These are phyloP conservation scores for Philereme transversata DNA, from an alignment of 2,888 invertebrate genomes.

Conservation along the genomic window DNA sequence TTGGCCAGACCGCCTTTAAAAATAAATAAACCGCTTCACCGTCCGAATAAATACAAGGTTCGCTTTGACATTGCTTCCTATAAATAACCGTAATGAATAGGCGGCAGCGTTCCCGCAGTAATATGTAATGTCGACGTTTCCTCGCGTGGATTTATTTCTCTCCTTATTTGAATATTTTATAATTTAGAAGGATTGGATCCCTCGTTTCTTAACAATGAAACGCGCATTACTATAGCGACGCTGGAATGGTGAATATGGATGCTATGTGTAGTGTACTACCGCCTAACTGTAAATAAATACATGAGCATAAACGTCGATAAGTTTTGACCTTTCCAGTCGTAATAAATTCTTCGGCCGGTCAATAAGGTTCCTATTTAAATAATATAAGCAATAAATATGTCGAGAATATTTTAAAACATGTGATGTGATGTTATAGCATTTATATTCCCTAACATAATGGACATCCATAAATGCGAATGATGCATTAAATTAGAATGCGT, in stretches of 20 bases:
- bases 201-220: constrained; percentile 52
- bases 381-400: constrained; percentile 22
- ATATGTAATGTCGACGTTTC: constrained; percentile 77
- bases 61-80: constrained; percentile 79
- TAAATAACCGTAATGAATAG: constrained; percentile 83
- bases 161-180: constrained; percentile 78
- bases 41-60: constrained; percentile 78
- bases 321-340: constrained; percentile 33
- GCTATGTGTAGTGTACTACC: constrained; percentile 17
- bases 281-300: constrained; percentile 31
- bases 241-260: constrained; percentile 29
- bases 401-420: constrained; percentile 11
- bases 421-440: constrained; percentile 12
- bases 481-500: no score
- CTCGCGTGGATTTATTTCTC: constrained; percentile 73
- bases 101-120: constrained; percentile 71
- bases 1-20: constrained; percentile 74
- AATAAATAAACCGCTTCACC: constrained; percentile 76
- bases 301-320: constrained; percentile 17
- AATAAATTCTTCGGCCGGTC: constrained; percentile 27
- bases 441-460: constrained; percentile 21
- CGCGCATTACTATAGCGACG: constrained; percentile 38
- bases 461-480: no score
- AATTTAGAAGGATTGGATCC: constrained; percentile 65
- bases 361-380: constrained; percentile 28